A percentile compares a stretch with the other conserved stretches of the same genome.
phyloP scores from a whole-genome alignment of 2,888 invertebrate genomes.

The Eudasyphora cyanicolor region DNA sequence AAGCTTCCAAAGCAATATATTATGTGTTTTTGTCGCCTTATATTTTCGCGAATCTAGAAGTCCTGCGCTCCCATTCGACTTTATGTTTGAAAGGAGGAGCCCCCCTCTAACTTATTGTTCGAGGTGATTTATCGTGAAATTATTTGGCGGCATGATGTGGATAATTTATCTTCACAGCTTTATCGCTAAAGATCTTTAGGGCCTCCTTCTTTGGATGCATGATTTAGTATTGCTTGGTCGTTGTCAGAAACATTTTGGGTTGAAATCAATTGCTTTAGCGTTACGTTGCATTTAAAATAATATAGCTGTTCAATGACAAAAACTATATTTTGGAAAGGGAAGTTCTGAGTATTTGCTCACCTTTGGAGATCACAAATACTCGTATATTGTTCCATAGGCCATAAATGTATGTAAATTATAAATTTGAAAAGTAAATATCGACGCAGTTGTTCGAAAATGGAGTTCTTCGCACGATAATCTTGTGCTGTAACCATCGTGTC shows the following conservation, averaged over 20 bases:
- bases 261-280: not conserved
- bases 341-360: no score
- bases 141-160: constrained; percentile 30
- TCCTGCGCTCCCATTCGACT: not conserved
- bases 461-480: no score
- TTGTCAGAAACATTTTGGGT: constrained; percentile 47
- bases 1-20: constrained; percentile 32
- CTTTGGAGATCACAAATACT: no score
- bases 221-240: constrained; percentile 47
- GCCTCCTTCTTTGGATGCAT: constrained; percentile 34
- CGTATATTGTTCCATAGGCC: no score
- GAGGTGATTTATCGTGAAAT: constrained; percentile 39
- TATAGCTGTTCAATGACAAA: no score
- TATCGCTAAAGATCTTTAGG: constrained; percentile 47
- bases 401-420: no score
- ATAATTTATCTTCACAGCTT: constrained; percentile 49
- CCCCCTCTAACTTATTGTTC: not conserved
- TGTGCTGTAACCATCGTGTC: no score
- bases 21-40: not conserved
- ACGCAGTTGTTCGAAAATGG: no score
- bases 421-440: no score
- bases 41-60: constrained; percentile 6
- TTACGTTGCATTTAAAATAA: not conserved
- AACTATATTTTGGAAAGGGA: no score
- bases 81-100: not conserved